phyloP scores from a whole-genome alignment of 2,888 invertebrate species.

The Apamea monoglypha region DNA sequence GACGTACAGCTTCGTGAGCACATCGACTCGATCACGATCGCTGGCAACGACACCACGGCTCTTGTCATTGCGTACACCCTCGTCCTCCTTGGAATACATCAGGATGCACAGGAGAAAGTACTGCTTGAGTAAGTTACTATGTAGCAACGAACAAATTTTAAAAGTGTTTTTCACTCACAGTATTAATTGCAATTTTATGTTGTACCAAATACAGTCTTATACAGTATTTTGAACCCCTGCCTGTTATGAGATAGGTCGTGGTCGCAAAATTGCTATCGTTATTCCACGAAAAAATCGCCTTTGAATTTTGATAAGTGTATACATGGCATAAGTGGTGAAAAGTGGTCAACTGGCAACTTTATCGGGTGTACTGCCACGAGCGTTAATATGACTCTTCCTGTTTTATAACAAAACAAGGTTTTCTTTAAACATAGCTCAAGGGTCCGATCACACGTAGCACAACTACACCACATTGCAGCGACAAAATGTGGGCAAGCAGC shows the following conservation, averaged over 20 bases:
- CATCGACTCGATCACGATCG: conserved; percentile 91
- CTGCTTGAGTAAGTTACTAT: conserved; percentile 77
- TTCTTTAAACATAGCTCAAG: too few species aligned
- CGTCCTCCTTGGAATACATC: conserved; percentile 84
- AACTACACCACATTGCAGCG: too few species aligned
- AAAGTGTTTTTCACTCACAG: background rate
- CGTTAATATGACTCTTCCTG: background rate
- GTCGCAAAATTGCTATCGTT: background rate
- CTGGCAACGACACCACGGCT: conserved; percentile 89
- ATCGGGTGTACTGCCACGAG: background rate
- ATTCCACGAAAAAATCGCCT: background rate
- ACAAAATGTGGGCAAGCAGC: background rate
- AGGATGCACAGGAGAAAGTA: conserved; percentile 79
- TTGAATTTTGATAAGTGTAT: background rate
- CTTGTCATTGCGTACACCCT: conserved; percentile 86
- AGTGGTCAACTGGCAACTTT: background rate
- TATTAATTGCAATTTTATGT: background rate
- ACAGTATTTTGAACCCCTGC: background rate
- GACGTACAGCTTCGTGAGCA: conserved; percentile 90
- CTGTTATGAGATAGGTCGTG: background rate
- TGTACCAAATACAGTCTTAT: background rate
- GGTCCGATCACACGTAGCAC: background rate
- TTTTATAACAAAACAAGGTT: background rate
- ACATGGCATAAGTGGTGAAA: background rate
- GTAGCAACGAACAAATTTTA: background rate